Conservation (phyloP, 2,797 vertebrate genomes). For the Sylvia borin region DNA sequence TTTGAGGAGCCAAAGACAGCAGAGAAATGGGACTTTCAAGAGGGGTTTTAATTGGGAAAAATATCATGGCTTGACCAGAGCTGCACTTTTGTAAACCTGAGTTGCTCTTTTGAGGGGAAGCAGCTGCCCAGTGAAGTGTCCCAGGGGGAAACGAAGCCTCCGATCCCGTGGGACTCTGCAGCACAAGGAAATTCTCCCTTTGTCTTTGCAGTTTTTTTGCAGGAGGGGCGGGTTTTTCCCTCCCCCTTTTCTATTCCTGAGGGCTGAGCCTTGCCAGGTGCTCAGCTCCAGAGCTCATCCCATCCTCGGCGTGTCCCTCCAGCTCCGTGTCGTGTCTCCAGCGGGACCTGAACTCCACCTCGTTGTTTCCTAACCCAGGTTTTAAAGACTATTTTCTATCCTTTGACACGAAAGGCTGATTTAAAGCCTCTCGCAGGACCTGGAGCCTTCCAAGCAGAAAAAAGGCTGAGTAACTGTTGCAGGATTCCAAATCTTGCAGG, state of each 20-base stretch:
- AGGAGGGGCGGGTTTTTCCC: background rate
- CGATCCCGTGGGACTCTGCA: background rate
- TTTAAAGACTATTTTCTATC: background rate
- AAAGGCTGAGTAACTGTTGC: rapidly evolving
- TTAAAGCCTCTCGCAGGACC: background rate
- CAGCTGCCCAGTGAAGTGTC: background rate
- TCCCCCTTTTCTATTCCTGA: background rate
- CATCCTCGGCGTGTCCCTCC: rapidly evolving
- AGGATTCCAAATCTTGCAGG: background rate
- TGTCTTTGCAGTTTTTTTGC: background rate
- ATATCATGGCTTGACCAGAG: rapidly evolving
- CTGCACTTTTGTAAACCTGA: rapidly evolving
- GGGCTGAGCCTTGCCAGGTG: background rate
- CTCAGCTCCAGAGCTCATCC: background rate
- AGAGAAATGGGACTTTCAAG: rapidly evolving
- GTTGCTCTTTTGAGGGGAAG: background rate
- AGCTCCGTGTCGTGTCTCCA: rapidly evolving
- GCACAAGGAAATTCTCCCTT: background rate
- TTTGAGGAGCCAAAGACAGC: rapidly evolving
- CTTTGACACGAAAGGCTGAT: background rate
- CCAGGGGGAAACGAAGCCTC: rapidly evolving
- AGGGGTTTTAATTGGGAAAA: background rate
- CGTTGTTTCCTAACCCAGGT: rapidly evolving
- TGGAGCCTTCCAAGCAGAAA: background rate
- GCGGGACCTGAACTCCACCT: background rate